Percentiles rank a stretch among this genome's conserved stretches.
Evolutionary conservation across 2,888 invertebrate species (phyloP).

Genomic region (Piscicola geometra): DNA sequence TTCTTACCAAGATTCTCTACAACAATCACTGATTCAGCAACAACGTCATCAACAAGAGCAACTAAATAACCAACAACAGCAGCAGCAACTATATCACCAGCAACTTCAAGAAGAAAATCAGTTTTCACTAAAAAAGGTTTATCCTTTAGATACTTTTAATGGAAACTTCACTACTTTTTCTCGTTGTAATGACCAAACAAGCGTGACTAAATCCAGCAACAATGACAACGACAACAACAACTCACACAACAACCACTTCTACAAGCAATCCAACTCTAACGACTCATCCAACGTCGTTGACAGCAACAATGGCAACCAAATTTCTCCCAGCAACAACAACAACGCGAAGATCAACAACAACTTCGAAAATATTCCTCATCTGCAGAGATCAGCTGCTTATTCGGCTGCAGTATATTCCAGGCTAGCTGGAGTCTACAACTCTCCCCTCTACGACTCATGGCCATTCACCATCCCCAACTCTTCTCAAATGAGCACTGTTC

Average conservation of each 20-base stretch:
- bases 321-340: not conserved
- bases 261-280: not conserved
- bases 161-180: too few relatives aligned
- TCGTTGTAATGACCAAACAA: too few relatives aligned
- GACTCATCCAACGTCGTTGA: not conserved
- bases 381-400: not conserved
- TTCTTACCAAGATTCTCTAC: not conserved
- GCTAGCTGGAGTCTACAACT: slow-evolving; percentile 15
- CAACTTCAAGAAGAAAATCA: not conserved
- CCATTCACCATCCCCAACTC: slow-evolving; percentile 21
- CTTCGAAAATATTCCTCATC: not conserved
- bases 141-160: too few relatives aligned
- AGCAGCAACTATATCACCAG: not conserved
- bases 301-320: not conserved
- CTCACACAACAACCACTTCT: not conserved
- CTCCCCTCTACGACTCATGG: slow-evolving; percentile 33
- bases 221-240: not conserved
- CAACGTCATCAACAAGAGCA: not conserved
- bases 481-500: not conserved
- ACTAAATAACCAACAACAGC: too few relatives aligned
- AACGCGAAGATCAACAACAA: not conserved
- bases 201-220: not conserved
- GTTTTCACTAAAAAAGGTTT: too few relatives aligned
- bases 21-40: not conserved
- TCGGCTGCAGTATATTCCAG: slow-evolving; percentile 33